Evolutionary conservation across 2,113 vertebrate species (phyloP), one percentile per base, ranked within the genome.

Genomic region (Oxyura jamaicensis): DNA sequence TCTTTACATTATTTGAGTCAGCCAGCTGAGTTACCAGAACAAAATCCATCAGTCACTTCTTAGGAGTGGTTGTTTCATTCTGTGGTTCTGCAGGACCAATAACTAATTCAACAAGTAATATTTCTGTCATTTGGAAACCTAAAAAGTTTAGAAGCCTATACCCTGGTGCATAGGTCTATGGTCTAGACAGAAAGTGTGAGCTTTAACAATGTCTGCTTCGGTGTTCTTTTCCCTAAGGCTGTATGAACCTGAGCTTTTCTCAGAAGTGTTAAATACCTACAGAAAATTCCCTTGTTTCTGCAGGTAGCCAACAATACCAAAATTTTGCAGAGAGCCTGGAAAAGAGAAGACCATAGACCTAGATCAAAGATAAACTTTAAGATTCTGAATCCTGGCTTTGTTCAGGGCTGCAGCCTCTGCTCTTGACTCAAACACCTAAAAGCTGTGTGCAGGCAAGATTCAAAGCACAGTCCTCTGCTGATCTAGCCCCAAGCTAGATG

Each of bases 41-140:
- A 78, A 91, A 89, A 93, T 39, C 26, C 26, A 48, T 86, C 42
- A 73, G 41, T 87, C 33, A 18, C 23, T 76, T 75, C 44, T 84
- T 75, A n/a, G 1, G n/a, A 73, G 31, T 62, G 50, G 11, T 78
- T 68, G 33, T 63, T 84, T 62, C 65, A 23, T 65, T 71, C 50
- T 28, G 19, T 75, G 55, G 59, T 85, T 46, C 62, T 79, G 28
- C 50, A 76, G 58, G 53, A 72, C 69, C 44, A 66, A 71, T 80
- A 80, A 44, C 13, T 71, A 78, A 83, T 87, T 92, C 60, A 66
- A 33, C 10, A 65, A 69, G 56, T 86, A 72, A 25, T 50, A 72
- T 52, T 79, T 79, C 33, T 87, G 42, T 90, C 36, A 81, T 74
- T 56, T 91, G 41, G 29, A 91, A 86, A 75, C 21, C 8, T 42